Base-by-base conservation (phyloP, 2,888 invertebrate genomes). In the Endomychus coccineus region DNA sequence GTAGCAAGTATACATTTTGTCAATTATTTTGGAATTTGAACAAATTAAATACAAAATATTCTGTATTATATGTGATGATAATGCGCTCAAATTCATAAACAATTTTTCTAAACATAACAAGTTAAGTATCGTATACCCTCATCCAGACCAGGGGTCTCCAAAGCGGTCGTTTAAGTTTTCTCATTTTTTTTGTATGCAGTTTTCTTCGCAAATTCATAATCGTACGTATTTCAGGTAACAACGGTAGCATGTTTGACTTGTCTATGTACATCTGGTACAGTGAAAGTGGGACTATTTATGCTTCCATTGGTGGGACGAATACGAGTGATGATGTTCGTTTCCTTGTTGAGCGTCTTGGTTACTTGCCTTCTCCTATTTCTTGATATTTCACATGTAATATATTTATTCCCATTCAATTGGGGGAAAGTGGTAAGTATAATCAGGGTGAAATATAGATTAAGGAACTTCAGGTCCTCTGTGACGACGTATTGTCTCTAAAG, bases 371-470 rank as follows among this genome's bases (percentile, higher is more conserved):
- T 84, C 67, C 72, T 83, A 61, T 82, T 84, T 72, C 77, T 83
- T 63, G 83, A 83, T 72, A 78, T 83, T 68, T 82, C 83, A 54
- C 81, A 83, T 63, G 75, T 83, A 59, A 74, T 81, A 60, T 78
- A 82, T 66, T 73, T 82, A 68, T 83, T 84, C 67, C 83, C 83
- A 52, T 77, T 83, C 61, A 81, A 82, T 63, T 83, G 83, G 82
- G 77, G 78, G 50, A 80, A 78, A 73, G 68, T 83, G 74, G 83
- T 83, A 66, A 74, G 80, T 70, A 49, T 13, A 39, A 29, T 30
- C 34, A n/a, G n/a, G n/a, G n/a, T n/a, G 10, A n/a, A 12, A 9
- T 14, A 29, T n/a, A n/a, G n/a, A n/a, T n/a, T n/a, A 7, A n/a
- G 21, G 7, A 6, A 7, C 21, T 21, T 21, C n/a, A 21, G n/a